phyloP scores from a whole-genome alignment of 1,140 invertebrate species.

The Macrostomum lignano region DNA sequence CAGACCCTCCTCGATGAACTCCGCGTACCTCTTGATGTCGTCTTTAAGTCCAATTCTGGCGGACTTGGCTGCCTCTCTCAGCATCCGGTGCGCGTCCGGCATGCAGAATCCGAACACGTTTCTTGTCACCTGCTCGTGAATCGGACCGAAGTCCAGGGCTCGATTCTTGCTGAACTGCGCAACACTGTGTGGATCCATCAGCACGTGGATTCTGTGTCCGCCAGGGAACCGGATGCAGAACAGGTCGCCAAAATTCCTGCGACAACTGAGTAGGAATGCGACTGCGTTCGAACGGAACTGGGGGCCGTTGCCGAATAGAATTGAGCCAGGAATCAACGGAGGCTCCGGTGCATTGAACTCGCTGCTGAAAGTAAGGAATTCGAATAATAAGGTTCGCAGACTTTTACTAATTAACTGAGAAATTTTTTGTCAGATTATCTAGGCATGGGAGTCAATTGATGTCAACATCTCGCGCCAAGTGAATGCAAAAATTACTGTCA shows the following conservation, averaged over 20 bases:
- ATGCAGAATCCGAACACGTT: conserved; percentile 23
- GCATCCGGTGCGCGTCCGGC: conserved; percentile 18
- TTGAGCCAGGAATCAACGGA: conserved; percentile 14
- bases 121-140: conserved; percentile 24
- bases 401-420: too few species aligned
- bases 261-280: conserved; percentile 14
- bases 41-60: conserved; percentile 15
- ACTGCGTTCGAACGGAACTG: conserved; percentile 20
- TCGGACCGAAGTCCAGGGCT: conserved; percentile 25
- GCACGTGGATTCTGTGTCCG: conserved; percentile 19
- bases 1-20: conserved; percentile 2
- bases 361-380: too few species aligned
- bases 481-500: too few species aligned
- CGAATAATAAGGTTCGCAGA: too few species aligned
- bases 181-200: conserved; percentile 20
- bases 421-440: too few species aligned
- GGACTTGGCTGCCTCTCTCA: conserved; percentile 20
- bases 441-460: too few species aligned
- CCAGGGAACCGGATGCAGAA: conserved; percentile 24
- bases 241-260: conserved; percentile 16
- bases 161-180: conserved; percentile 17
- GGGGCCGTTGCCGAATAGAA: conserved; percentile 19
- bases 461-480: too few species aligned
- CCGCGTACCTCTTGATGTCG: conserved; percentile 9
- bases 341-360: too few species aligned